Evolutionary conservation across 1,140 invertebrate species (phyloP).

Genomic region (Ericerus pela): DNA sequence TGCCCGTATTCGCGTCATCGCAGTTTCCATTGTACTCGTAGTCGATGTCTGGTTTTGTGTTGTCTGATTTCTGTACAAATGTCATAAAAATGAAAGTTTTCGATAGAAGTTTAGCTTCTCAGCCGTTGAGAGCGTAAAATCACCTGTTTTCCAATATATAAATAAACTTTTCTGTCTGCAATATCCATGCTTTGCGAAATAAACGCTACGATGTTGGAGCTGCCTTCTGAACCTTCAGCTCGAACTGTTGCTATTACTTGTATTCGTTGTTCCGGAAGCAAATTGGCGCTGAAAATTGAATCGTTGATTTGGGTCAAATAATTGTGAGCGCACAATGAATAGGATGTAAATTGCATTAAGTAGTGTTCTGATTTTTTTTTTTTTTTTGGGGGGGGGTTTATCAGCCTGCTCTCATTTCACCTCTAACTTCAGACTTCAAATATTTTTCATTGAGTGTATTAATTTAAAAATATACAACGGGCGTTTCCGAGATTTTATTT

Average conservation of each 20-base stretch:
- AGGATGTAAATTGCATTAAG: no score
- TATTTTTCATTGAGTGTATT: no score
- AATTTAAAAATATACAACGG: no score
- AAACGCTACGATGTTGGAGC: constrained; percentile 19
- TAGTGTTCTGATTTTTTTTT: no score
- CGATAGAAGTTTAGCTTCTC: neutral
- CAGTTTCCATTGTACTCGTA: constrained; percentile 22
- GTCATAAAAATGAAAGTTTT: neutral
- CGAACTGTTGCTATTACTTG: constrained; percentile 13
- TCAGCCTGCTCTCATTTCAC: no score
- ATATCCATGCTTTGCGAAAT: constrained; percentile 13
- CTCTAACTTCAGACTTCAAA: no score
- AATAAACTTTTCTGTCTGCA: constrained; percentile 18
- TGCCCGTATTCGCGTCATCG: constrained; percentile 17
- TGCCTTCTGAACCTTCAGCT: constrained; percentile 15
- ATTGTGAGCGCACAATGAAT: no score
- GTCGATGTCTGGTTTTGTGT: constrained; percentile 17
- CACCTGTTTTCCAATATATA: constrained; percentile 19
- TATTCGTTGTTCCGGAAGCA: neutral
- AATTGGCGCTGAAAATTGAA: neutral
- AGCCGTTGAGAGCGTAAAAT: neutral
- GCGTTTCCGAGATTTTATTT: no score
- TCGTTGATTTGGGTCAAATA: no score
- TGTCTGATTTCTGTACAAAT: constrained; percentile 17
- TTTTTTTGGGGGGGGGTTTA: no score